These are phyloP conservation scores for Petrocephalus schoutedeni DNA, from an alignment of 2,797 vertebrate species.

Conservation along the genomic window DNA sequence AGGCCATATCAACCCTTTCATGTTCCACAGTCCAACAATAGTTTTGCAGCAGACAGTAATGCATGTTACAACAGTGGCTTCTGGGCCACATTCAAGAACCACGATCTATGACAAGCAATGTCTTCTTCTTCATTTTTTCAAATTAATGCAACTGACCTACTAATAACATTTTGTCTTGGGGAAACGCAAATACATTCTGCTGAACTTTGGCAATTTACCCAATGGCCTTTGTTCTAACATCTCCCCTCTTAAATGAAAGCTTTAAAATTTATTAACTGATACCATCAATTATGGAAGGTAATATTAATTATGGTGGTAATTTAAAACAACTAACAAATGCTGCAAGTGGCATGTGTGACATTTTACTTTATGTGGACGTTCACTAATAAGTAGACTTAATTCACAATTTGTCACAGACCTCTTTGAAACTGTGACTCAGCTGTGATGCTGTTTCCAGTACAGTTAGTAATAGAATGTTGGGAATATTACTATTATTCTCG, in stretches of 20 bases:
- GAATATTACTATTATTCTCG: neutral
- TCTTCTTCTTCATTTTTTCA: neutral
- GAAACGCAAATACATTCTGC: conserved; percentile 23
- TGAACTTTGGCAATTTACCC: conserved; percentile 22
- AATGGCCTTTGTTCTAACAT: conserved; percentile 3
- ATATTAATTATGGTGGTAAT: neutral
- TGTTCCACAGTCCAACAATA: neutral
- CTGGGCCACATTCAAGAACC: neutral
- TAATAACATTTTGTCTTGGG: neutral
- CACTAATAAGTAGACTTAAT: neutral
- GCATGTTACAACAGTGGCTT: neutral
- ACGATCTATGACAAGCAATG: neutral
- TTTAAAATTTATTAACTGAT: neutral
- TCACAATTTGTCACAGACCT: neutral
- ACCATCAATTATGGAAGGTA: neutral
- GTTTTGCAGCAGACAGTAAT: neutral
- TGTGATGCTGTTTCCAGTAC: neutral
- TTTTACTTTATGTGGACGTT: neutral
- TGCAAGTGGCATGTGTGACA: neutral
- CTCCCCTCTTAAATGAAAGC: neutral
- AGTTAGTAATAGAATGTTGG: neutral
- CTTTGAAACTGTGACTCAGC: neutral
- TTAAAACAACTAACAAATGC: neutral
- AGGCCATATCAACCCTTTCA: neutral
- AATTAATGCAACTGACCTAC: conserved; percentile 18